Evolutionary conservation across 2,113 vertebrate species (phyloP).

Genomic region (Capra hircus): DNA sequence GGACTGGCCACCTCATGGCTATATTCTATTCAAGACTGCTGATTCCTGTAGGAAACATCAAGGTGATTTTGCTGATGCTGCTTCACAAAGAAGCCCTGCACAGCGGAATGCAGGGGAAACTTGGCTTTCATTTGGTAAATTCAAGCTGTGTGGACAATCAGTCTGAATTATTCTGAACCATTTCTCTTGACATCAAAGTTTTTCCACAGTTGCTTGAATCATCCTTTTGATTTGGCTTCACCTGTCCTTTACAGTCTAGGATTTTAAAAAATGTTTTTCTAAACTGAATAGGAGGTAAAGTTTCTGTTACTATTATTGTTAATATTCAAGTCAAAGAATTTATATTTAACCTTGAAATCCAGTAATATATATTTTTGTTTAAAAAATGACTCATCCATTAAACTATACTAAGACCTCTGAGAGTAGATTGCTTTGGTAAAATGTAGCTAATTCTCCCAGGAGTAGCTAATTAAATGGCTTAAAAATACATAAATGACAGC

Average conservation of each 20-base stretch:
- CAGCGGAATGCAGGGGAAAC: neutral
- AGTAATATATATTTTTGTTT: conserved; percentile 10
- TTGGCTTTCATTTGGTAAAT: neutral
- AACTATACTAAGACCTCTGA: neutral
- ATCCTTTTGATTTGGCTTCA: neutral
- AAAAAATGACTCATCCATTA: neutral
- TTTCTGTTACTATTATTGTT: neutral
- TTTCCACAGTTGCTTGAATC: neutral
- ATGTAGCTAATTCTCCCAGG: neutral
- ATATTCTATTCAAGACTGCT: neutral
- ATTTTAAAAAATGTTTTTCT: neutral
- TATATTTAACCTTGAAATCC: neutral
- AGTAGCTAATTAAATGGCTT: neutral
- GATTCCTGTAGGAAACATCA: neutral
- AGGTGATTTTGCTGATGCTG: neutral
- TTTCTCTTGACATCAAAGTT: neutral
- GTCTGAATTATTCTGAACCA: neutral
- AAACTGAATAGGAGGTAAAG: neutral
- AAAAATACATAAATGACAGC: neutral
- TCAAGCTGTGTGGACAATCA: neutral
- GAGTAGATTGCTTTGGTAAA: neutral
- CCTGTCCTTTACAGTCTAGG: neutral
- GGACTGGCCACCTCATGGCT: neutral
- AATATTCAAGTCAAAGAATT: neutral
- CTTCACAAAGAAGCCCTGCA: neutral